A percentile compares a stretch with the other conserved stretches of the same genome.
These are phyloP conservation scores for Drosophila nannoptera DNA, from an alignment of 1,140 invertebrate genomes.

Conservation along the genomic window DNA sequence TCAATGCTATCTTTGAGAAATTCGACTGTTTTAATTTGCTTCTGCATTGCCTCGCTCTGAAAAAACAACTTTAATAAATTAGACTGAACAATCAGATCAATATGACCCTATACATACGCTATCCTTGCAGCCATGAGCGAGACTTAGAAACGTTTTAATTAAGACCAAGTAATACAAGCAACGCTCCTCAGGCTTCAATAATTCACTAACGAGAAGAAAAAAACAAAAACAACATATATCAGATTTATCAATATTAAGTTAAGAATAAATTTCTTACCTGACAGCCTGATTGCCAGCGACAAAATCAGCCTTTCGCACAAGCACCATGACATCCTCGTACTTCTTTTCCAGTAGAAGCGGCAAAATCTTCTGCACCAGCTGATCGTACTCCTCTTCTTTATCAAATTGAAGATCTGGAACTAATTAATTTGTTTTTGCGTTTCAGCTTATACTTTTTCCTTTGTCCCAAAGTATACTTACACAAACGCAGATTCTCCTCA, in stretches of 20 bases:
- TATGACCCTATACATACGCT: slow-evolving; percentile 45
- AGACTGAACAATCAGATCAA: background rate
- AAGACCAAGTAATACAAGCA: slow-evolving; percentile 62
- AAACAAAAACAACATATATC: background rate
- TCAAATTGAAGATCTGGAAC: slow-evolving; percentile 56
- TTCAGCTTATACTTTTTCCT: no score
- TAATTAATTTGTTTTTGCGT: background rate
- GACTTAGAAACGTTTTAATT: slow-evolving; percentile 64
- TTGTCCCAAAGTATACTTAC: slow-evolving; percentile 27
- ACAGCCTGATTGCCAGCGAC: slow-evolving; percentile 59
- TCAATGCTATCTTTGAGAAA: slow-evolving; percentile 83
- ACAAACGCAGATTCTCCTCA: slow-evolving; percentile 70
- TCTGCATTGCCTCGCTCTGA: slow-evolving; percentile 75
- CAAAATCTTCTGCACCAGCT: slow-evolving; percentile 53
- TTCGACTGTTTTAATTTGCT: slow-evolving; percentile 81
- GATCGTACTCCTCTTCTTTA: slow-evolving; percentile 70
- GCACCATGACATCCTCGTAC: slow-evolving; percentile 57
- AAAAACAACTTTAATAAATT: background rate
- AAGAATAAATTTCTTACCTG: slow-evolving; percentile 11
- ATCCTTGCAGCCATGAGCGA: slow-evolving; percentile 61
- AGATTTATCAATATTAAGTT: background rate
- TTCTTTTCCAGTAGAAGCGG: slow-evolving; percentile 59
- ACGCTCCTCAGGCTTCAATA: slow-evolving; percentile 60
- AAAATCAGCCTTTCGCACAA: slow-evolving; percentile 68
- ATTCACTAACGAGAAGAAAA: slow-evolving; percentile 28